Percentiles rank a stretch among this genome's conserved stretches.
phyloP scores from a whole-genome alignment of 2,888 invertebrate genomes.

The Polietes domitor region DNA sequence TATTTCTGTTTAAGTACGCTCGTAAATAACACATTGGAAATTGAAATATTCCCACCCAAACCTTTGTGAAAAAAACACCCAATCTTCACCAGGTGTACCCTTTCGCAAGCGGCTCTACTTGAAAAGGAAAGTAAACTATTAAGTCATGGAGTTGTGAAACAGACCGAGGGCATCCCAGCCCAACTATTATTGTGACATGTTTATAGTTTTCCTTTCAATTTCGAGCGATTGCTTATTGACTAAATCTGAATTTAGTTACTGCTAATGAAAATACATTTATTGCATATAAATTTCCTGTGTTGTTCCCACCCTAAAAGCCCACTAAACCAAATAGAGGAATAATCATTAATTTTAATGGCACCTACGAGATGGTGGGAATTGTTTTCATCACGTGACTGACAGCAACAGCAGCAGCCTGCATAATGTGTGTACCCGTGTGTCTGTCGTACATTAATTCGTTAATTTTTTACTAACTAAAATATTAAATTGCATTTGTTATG shows the following conservation, averaged over 20 bases:
- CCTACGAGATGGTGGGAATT: background rate
- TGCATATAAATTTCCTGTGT: too few relatives aligned
- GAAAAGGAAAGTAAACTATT: background rate
- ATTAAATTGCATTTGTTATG: constrained; percentile 1
- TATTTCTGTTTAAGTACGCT: background rate
- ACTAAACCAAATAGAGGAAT: background rate
- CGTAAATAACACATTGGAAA: background rate
- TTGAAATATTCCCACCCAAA: background rate
- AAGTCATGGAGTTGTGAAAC: background rate
- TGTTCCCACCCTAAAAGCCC: constrained; percentile 5
- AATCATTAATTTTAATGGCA: background rate
- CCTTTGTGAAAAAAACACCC: too few relatives aligned
- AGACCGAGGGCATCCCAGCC: too few relatives aligned
- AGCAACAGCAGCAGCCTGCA: background rate
- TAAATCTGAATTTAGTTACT: too few relatives aligned
- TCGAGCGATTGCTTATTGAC: too few relatives aligned
- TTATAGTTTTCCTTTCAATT: too few relatives aligned
- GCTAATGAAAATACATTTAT: too few relatives aligned
- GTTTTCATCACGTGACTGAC: constrained; percentile 12
- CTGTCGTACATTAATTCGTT: background rate
- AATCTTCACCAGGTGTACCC: too few relatives aligned
- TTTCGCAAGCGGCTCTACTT: background rate
- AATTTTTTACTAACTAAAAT: background rate
- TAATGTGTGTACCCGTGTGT: background rate
- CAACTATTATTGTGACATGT: too few relatives aligned